These are phyloP conservation scores for Eristalinus sepulchralis DNA, from an alignment of 2,888 invertebrate genomes.

Conservation along the genomic window DNA sequence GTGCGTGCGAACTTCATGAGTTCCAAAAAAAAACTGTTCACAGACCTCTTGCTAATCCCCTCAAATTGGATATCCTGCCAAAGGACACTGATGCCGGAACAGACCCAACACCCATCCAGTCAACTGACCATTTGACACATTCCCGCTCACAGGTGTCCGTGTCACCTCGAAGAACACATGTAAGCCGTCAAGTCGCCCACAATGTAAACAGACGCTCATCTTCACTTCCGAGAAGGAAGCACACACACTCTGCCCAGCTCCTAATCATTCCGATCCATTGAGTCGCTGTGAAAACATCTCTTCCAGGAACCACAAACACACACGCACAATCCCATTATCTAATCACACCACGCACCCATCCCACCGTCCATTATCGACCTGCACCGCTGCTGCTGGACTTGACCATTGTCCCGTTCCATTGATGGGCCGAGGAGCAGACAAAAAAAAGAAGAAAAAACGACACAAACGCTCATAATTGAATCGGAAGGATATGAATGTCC, in stretches of 20 bases:
- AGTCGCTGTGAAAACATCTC: background rate
- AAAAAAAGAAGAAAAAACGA: no score
- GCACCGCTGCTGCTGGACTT: background rate
- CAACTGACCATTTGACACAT: background rate
- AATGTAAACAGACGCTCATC: background rate
- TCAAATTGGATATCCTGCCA: background rate
- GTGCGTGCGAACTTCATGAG: background rate
- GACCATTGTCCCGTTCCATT: constrained; percentile 23
- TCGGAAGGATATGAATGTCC: constrained; percentile 64
- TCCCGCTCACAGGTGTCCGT: background rate
- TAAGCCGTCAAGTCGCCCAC: background rate
- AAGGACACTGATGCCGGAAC: background rate
- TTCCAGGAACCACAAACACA: background rate
- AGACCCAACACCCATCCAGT: background rate
- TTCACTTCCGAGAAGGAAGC: background rate
- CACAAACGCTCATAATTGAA: constrained; percentile 52
- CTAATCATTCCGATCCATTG: background rate
- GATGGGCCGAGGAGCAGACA: background rate
- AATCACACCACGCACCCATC: background rate
- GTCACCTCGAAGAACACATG: background rate
- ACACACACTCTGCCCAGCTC: background rate
- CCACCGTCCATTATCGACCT: background rate
- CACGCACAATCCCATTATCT: constrained; percentile 49
- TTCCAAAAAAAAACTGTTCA: background rate
- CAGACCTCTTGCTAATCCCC: background rate